Percentiles rank a stretch among this genome's conserved stretches.
phyloP scores from a whole-genome alignment of 2,888 invertebrate genomes.

The Ecdyonurus torrentis region DNA sequence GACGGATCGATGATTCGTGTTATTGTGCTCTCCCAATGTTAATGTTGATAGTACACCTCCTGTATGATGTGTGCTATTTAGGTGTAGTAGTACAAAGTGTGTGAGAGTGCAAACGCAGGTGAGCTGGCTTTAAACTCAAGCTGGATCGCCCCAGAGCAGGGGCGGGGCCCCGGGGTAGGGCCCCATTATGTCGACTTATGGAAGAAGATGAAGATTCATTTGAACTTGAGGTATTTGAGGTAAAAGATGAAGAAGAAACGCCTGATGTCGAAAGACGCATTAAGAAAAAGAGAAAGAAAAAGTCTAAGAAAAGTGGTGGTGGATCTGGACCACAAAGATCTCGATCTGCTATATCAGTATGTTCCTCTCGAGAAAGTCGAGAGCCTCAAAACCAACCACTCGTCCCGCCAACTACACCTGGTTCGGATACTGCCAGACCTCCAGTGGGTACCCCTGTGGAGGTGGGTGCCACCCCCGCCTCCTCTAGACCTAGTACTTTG shows the following conservation, averaged over 20 bases:
- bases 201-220: constrained; percentile 12
- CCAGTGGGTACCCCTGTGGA: neutral
- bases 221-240: constrained; percentile 15
- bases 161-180: neutral
- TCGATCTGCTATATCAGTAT: neutral
- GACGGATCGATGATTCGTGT: neutral
- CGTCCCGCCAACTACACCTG: neutral
- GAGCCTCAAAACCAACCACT: neutral
- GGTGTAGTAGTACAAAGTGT: neutral
- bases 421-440: constrained; percentile 5
- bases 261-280: neutral
- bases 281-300: too few relatives aligned
- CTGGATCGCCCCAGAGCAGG: neutral
- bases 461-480: neutral
- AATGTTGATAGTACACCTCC: neutral
- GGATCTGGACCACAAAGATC: neutral
- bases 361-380: neutral
- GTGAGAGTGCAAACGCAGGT: neutral
- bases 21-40: neutral
- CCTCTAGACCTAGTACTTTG: constrained; percentile 26
- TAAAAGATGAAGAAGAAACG: constrained; percentile 9
- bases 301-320: neutral
- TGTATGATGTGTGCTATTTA: neutral
- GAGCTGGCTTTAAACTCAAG: neutral
- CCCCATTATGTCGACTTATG: neutral